Conservation (phyloP, 2,888 invertebrate species). For the Acanthosepion esculentum region DNA sequence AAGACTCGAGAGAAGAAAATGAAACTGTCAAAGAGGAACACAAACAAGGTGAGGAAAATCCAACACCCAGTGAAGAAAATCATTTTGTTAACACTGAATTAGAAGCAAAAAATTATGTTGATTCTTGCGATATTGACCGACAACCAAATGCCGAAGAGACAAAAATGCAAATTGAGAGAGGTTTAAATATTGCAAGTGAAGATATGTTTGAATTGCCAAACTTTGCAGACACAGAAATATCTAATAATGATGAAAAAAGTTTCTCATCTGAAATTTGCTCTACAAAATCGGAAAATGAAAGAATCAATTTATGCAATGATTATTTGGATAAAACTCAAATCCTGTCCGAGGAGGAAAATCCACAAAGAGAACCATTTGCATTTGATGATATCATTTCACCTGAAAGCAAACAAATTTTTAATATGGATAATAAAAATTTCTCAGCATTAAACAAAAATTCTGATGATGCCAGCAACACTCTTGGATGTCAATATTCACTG, state of each 20-base stretch:
- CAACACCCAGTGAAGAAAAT: not conserved
- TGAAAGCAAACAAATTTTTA: not conserved
- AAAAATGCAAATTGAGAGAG: not conserved
- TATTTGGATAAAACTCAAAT: not conserved
- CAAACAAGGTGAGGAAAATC: not conserved
- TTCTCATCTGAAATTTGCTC: not conserved
- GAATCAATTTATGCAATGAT: not conserved
- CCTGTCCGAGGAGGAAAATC: not conserved
- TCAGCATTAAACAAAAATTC: not conserved
- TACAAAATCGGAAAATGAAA: not conserved
- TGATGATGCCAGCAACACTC: not conserved
- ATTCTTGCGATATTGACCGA: not conserved
- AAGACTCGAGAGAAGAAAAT: not conserved
- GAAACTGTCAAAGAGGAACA: not conserved
- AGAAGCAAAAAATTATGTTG: not conserved
- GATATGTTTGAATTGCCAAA: not conserved
- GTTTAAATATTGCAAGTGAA: not conserved
- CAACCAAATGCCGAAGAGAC: not conserved
- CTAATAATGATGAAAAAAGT: not conserved
- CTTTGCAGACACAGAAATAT: not conserved
- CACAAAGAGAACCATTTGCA: not conserved
- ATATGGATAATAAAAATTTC: not conserved
- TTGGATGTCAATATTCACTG: not conserved
- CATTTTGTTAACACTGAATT: not conserved
- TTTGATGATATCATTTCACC: not conserved